Evolutionary conservation across 2,113 vertebrate genomes (phyloP), one percentile per base, ranked within the genome.

Genomic region (Elanoides forficatus): DNA sequence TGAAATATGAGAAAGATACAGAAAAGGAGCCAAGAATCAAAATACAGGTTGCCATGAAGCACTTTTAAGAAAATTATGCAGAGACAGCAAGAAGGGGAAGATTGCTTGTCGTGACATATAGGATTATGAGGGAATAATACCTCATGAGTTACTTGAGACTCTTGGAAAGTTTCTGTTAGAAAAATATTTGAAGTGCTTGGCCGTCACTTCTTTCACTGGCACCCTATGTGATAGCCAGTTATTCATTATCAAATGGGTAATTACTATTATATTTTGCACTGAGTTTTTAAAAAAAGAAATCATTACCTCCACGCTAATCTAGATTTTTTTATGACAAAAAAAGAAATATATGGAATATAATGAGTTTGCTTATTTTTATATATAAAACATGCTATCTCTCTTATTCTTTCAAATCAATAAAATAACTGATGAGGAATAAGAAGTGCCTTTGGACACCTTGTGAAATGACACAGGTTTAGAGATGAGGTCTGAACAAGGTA

Each of bases 1-100:
- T 0, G 0, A 29, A 59, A 12, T 32, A 43, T 11, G 23, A 48
- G 60, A 70, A 94, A 55, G 14, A 60, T 40, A 56, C 5, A 32
- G 36, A 70, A 80, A 76, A 82, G 22, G 81, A 78, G 15, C 9
- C 40, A 76, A 56, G 56, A 36, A 83, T 36, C 21, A 70, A 92
- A 86, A 70, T 85, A 47, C 2, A 81, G 6, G 9, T 88, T 94
- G 9, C 25, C 47, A 23, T 48, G 11, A 93, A 86, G 14, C 25
- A 48, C 20, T 86, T 70, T 29, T 55, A 86, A 65, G 45, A 74
- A 81, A 80, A 81, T 38, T 48, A 32, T 74, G 7, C 26, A 50
- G 38, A 17, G 38, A 53, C 3, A 50, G n/a, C 50, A 70, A 11
- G 45, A 86, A 86, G n/a, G 5, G 38, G 40, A 73, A 78, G 26